Conservation (phyloP, 2,797 vertebrate genomes). For the Kryptopterus vitreolus region DNA sequence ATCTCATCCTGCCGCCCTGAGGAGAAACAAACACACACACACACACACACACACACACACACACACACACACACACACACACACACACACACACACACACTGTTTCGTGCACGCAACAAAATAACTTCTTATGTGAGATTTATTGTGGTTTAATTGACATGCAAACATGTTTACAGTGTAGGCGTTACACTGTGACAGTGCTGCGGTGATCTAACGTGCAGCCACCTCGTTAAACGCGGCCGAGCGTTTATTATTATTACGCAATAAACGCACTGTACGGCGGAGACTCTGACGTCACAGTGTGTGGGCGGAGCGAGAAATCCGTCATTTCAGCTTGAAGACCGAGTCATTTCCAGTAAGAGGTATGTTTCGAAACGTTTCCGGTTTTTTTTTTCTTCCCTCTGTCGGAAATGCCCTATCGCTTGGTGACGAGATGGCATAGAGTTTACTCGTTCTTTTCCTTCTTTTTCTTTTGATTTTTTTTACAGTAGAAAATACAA, state of each 20-base stretch:
- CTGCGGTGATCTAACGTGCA: too few relatives aligned
- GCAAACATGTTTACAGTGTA: too few relatives aligned
- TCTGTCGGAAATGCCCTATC: slow-evolving; percentile 6
- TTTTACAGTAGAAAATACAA: too few relatives aligned
- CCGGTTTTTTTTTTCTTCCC: slow-evolving; percentile 11
- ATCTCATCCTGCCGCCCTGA: not conserved
- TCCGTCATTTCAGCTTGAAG: slow-evolving; percentile 35
- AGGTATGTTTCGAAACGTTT: slow-evolving; percentile 46
- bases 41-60: not conserved
- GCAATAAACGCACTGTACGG: not conserved
- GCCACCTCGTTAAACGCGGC: not conserved
- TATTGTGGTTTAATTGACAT: too few relatives aligned
- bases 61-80: not conserved
- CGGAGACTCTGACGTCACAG: not conserved
- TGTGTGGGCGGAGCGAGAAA: slow-evolving; percentile 34
- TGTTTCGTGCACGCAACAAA: not conserved
- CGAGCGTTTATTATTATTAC: not conserved
- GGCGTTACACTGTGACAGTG: not conserved
- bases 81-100: too few relatives aligned
- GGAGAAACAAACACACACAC: not conserved
- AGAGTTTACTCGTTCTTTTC: not conserved
- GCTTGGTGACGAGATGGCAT: too few relatives aligned
- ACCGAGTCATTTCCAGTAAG: slow-evolving; percentile 47
- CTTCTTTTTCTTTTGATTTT: not conserved
- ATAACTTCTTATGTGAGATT: not conserved